Evolutionary conservation across 2,797 vertebrate species (phyloP), one percentile per base, ranked within the genome.

Genomic region (Galago senegalensis): DNA sequence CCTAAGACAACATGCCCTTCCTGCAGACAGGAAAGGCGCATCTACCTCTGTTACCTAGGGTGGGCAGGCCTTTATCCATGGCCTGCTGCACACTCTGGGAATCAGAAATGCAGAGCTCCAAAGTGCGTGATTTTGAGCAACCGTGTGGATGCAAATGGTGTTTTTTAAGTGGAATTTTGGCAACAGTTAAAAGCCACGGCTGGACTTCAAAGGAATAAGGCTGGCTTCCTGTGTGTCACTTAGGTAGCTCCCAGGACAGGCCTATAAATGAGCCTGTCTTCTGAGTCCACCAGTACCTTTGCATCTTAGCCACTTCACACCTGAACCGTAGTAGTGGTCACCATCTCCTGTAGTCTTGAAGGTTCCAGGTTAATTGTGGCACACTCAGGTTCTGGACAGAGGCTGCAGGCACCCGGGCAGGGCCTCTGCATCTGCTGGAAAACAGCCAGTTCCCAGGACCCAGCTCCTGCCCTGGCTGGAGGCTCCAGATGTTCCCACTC

Each of bases 101-200:
- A 80, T 69, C 49, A 87, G 37, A 63, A 49, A 58, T 1, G 0
- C 7, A 75, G n/a, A 83, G 56, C 61, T 60, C 17, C 8, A 56
- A 56, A 46, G 79, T 20, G n/a, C 5, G 2, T 27, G 79, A 49
- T 69, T 87, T 31, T 27, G 53, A 91, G 34, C 53, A 80, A 84
- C 5, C 4, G 82, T 58, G 6, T 5, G 27, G 65, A 40, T 58
- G 18, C 31, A 76, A 67, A 61, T 34, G 12, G 20, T 73, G 81
- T 56, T 27, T 67, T 77, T 83, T 29, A 56, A 90, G 43, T 53
- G 58, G 69, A 83, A 88, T 56, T 95, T 23, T 90, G 77, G 56
- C 89, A 84, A 67, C 3, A 37, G 60, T 81, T n/a, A 69, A 75
- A 46, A 9, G 72, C 16, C 34, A 46, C 8, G 23, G 25, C 25